These are phyloP conservation scores for Picathartes gymnocephalus DNA, from an alignment of 2,113 vertebrate genomes.

Conservation along the genomic window DNA sequence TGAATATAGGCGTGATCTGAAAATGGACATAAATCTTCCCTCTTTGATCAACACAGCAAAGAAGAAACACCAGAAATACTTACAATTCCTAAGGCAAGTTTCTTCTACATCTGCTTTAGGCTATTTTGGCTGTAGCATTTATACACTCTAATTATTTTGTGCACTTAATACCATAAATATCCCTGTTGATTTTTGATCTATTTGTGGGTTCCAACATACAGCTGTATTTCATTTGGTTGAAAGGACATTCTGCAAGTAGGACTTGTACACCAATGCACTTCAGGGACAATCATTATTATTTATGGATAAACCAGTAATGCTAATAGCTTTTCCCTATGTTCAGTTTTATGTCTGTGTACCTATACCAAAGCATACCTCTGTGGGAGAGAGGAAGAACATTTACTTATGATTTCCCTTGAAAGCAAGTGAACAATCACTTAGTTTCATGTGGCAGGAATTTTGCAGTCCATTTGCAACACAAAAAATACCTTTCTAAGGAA, in stretches of 20 bases:
- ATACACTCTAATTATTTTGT: constrained; percentile 19
- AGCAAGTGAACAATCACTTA: not conserved
- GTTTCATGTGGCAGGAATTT: not conserved
- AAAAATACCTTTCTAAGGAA: not conserved
- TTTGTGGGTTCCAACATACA: constrained; percentile 16
- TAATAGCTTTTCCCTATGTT: not conserved
- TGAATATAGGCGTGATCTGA: not conserved
- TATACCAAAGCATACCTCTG: not conserved
- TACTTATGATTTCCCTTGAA: not conserved
- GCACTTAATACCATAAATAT: constrained; percentile 52
- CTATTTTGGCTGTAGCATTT: constrained; percentile 40
- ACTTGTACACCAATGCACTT: not conserved
- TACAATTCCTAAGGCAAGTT: constrained; percentile 3
- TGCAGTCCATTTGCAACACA: not conserved
- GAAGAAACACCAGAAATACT: constrained; percentile 14
- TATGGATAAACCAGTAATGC: not conserved
- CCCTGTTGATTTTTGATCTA: constrained; percentile 37
- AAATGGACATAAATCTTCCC: not conserved
- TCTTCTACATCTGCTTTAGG: constrained; percentile 23
- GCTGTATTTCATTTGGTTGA: constrained; percentile 17
- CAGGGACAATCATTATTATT: not conserved
- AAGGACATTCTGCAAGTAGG: not conserved
- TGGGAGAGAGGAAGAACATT: not conserved
- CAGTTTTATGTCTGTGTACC: not conserved
- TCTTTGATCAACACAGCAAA: not conserved